A percentile compares a stretch with the other conserved stretches of the same genome.
Conservation (phyloP, 2,888 invertebrate species). For the Lithophane socia region DNA sequence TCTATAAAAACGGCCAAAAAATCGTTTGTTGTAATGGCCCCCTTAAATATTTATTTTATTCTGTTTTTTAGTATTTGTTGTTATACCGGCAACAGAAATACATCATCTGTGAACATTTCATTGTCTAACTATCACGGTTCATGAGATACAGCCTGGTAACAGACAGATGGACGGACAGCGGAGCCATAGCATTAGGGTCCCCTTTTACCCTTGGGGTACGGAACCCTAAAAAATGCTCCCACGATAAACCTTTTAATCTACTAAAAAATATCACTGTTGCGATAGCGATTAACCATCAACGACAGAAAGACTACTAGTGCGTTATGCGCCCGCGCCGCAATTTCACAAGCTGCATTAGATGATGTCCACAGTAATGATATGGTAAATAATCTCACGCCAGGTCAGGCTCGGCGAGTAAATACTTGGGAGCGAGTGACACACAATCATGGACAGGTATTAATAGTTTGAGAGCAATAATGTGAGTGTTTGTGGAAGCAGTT, state of each 20-base stretch:
- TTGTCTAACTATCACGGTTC: no score
- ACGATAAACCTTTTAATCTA: neutral
- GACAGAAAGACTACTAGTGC: neutral
- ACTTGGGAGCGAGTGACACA: conserved; percentile 36
- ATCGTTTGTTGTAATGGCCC: no score
- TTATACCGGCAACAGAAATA: no score
- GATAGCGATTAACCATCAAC: neutral
- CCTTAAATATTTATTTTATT: no score
- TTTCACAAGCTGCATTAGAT: conserved; percentile 55
- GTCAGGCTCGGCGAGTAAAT: conserved; percentile 41
- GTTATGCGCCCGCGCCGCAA: conserved; percentile 2
- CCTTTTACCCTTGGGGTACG: no score
- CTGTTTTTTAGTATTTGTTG: no score
- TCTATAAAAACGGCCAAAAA: no score
- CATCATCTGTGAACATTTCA: no score
- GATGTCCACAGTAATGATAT: conserved; percentile 50
- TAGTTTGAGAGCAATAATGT: conserved; percentile 14
- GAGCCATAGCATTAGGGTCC: no score
- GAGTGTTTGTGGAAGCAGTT: neutral
- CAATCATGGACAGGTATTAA: neutral
- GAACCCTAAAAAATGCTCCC: no score
- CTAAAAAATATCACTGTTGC: neutral
- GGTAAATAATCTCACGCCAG: conserved; percentile 58
- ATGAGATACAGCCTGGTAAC: no score
- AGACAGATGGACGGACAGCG: no score